Evolutionary conservation across 2,797 vertebrate species (phyloP).

Genomic region (Ceryle rudis): DNA sequence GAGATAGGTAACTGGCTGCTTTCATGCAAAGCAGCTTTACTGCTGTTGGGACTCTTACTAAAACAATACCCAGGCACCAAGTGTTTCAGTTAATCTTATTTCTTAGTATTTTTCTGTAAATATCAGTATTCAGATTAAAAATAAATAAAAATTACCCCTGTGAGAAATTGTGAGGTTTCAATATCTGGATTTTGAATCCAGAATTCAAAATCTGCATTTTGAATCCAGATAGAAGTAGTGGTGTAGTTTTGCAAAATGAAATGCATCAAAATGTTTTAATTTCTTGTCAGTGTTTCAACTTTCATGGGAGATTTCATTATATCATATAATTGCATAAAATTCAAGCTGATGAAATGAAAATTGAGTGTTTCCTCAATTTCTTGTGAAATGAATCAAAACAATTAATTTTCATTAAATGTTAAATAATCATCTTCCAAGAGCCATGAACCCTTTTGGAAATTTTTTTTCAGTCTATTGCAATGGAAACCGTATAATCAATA

Average conservation of each 20-base stretch:
- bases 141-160: no score
- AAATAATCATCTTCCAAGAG: background rate
- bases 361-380: background rate
- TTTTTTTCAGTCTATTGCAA: background rate
- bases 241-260: background rate
- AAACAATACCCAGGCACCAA: background rate
- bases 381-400: background rate
- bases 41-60: background rate
- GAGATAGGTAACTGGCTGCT: background rate
- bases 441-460: background rate
- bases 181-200: background rate
- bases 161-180: background rate
- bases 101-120: background rate
- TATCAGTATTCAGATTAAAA: background rate
- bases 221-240: background rate
- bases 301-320: background rate
- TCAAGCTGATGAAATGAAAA: background rate
- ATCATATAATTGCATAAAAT: background rate
- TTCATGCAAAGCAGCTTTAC: background rate
- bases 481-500: background rate
- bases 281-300: background rate
- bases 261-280: background rate
- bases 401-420: background rate
- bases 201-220: background rate
- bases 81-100: background rate